phyloP scores from a whole-genome alignment of 2,888 invertebrate species.

The Ferrisia virgata region DNA sequence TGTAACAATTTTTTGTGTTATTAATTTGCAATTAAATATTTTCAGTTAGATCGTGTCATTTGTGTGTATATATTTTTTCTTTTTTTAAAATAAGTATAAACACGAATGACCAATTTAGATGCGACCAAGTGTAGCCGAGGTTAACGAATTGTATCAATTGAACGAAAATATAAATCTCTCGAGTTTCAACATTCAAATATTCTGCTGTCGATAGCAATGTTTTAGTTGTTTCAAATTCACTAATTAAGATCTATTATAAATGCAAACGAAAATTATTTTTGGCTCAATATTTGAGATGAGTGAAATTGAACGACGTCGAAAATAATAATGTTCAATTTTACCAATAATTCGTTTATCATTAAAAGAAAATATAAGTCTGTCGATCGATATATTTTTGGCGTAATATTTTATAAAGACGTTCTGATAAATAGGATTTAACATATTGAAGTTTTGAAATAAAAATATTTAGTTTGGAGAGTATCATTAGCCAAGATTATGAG shows the following conservation, averaged over 20 bases:
- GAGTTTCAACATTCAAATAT: not conserved
- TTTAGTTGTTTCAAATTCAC: not conserved
- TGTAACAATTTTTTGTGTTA: constrained; percentile 22
- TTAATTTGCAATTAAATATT: constrained; percentile 22
- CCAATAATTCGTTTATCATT: not conserved
- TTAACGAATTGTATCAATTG: not conserved
- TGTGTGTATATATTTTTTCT: too few species aligned
- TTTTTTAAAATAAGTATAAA: not conserved
- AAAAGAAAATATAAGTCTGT: not conserved
- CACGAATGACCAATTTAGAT: not conserved
- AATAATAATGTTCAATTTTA: not conserved
- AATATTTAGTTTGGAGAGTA: too few species aligned
- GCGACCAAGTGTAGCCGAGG: not conserved
- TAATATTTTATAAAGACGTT: too few species aligned
- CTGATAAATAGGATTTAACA: too few species aligned
- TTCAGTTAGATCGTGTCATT: not conserved
- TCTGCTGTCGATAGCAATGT: not conserved
- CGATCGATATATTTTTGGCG: too few species aligned
- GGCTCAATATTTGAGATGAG: not conserved
- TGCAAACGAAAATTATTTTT: not conserved
- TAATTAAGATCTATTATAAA: not conserved
- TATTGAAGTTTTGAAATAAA: too few species aligned
- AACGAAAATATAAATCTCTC: not conserved
- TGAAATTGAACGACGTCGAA: not conserved
- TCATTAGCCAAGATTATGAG: too few species aligned